Evolutionary conservation across 37 sponge, comb jelly and placozoan species (phyloP), one percentile per base, ranked within the genome.

Genomic region (Bolinopsis microptera): DNA sequence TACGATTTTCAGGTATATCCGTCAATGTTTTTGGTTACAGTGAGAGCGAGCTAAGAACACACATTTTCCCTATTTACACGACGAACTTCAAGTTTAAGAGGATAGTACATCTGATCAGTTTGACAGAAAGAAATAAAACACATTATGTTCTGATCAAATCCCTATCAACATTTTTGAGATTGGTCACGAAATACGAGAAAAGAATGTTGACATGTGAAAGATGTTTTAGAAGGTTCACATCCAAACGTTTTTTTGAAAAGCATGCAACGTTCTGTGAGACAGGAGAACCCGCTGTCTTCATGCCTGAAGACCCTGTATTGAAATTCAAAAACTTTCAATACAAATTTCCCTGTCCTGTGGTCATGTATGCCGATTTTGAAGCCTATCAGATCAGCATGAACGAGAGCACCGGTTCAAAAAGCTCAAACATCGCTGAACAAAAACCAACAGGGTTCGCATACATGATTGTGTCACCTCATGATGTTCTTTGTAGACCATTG

Each of bases 81-180:
- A 32, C 80, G 3, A 3, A 3, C 21, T 32, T 34, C 33, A 31
- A 18, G 0, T 77, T 28, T 18, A 32, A 77, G 27, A 77, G 33
- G 21, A 18, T 77, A 3, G 35, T 77, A 1, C 28, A 77, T 34
- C 80, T 77, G 9, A 34, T 77, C 34, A 77, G 1, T 1, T 2
- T 77, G 21, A 32, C 33, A 18, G 80, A 77, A 21, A 36, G 80
- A 18, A 36, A 35, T 35, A 32, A 77, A 13, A 1, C 5, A 22
- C 80, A 77, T 32, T 77, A 77, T 18, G 33, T 77, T 34, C 37
- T 77, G 5, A 77, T 77, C 33, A 77, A 32, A 77, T 77, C 80
- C 21, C 33, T 77, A 1, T 27, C 18, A 16, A 32, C 80, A 31
- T 35, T 77, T 33, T 16, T 77, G 33, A 28, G 36, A 34, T 77